These are phyloP conservation scores for Scolopax bukidnonensis DNA, from an alignment of 2,797 vertebrate species.

Conservation along the genomic window DNA sequence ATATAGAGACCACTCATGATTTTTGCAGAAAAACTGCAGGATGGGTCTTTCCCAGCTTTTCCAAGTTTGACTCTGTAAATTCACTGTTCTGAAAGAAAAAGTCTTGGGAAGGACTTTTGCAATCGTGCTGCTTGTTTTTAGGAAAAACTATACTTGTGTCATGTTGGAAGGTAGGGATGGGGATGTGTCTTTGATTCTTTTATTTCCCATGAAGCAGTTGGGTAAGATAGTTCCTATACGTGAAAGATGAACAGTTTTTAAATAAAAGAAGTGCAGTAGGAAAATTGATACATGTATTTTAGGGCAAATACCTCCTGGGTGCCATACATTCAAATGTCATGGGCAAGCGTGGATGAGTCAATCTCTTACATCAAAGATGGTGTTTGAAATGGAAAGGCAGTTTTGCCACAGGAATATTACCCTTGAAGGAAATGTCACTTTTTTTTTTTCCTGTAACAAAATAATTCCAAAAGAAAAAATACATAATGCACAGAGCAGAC, in stretches of 20 bases:
- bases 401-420: neutral
- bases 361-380: neutral
- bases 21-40: neutral
- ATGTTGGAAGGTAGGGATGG: neutral
- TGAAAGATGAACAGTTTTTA: neutral
- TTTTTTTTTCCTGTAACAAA: neutral
- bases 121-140: neutral
- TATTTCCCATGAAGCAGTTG: neutral
- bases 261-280: neutral
- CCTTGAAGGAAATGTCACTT: neutral
- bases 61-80: neutral
- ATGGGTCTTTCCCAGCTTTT: neutral
- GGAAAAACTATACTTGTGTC: neutral
- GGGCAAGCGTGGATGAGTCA: neutral
- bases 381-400: neutral
- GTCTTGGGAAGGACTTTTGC: neutral
- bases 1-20: too few species aligned
- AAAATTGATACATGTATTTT: accelerated
- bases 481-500: neutral
- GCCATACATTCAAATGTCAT: neutral
- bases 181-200: neutral
- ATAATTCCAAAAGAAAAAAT: neutral
- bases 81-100: neutral
- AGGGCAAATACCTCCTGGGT: neutral
- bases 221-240: neutral